Base-by-base conservation (phyloP, 53 echinoderm and acorn worm species). In the Glandiceps talaboti region DNA sequence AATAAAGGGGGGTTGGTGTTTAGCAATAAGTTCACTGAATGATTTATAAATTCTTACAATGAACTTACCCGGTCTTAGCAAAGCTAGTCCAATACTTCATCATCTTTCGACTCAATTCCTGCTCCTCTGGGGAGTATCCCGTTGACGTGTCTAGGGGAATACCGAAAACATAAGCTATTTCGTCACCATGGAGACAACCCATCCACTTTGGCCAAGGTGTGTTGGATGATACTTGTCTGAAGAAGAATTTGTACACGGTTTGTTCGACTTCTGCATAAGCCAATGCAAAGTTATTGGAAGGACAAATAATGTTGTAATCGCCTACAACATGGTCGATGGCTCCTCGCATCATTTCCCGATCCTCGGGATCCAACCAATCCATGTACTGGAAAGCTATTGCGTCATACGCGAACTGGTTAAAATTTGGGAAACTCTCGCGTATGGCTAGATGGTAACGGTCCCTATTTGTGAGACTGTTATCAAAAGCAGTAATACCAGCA, bases 101-200 rank as follows among this genome's bases (percentile, higher is more conserved):
- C 78, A 92, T 87, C 79, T 81, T 89, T 1, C 86, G 84, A 80
- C 94, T 94, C n/a, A 94, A 85, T 28, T 75, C n/a, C 74, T 84
- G 77, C 84, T 91, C 94, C 14, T 77, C 64, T 45, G 87, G 86
- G 0, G 90, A 85, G 80, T 84, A 99, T 45, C 82, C 80, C 25
- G 82, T 87, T 14, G 81, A 76, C 14, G 85, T 82, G 30, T 89
- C 84, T 32, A 99, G 85, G 14, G 94, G 91, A 82, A 89, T 84
- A 14, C 99, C 99, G 31, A 99, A 94, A 76, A 86, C 80, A 76
- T 88, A 99, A 27, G 88, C 84, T 10, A 99, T 91, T 76, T 99
- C 99, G 78, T 99, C 99, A 0, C 99, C 99, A 78, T 99, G 99
- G 27, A 99, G 82, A 30, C 91, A 89, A 0, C 99, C 99, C 97